Evolutionary conservation across 1,140 invertebrate species (phyloP).

Genomic region (Pseudachorutes palmiensis): DNA sequence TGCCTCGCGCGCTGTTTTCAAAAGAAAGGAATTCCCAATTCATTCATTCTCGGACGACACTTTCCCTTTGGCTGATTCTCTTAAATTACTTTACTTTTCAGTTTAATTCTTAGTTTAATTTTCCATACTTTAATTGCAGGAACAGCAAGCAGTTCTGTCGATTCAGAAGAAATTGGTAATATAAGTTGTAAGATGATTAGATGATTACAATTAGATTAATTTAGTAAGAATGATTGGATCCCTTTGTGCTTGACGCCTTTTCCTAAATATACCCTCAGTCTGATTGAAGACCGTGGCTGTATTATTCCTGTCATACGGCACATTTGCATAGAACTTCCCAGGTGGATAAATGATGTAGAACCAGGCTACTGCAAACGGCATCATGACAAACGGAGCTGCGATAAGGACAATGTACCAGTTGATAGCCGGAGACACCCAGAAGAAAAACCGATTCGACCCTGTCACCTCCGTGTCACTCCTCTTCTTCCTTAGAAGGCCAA

Average conservation of each 20-base stretch:
- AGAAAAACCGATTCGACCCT: conserved; percentile 3
- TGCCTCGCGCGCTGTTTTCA: no score
- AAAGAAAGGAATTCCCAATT: no score
- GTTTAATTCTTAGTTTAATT: no score
- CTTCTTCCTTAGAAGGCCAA: background rate
- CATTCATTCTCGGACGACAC: no score
- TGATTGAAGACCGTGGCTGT: background rate
- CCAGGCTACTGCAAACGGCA: conserved; percentile 1
- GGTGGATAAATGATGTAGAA: conserved; percentile 15
- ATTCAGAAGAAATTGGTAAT: no score
- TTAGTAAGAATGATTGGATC: background rate
- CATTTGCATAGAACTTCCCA: conserved; percentile 13
- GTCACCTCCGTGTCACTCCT: background rate
- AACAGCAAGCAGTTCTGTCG: no score
- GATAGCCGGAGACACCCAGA: conserved; percentile 6
- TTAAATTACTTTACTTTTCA: no score
- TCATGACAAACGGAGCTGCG: background rate
- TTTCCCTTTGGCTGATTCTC: no score
- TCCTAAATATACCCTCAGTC: background rate
- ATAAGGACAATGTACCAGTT: conserved; percentile 1
- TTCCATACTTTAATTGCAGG: no score
- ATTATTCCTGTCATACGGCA: background rate
- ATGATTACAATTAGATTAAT: background rate
- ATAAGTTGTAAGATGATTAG: background rate
- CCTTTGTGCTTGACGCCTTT: background rate